phyloP scores from a whole-genome alignment of 2,113 vertebrate genomes.

The Callionymus lyra region DNA sequence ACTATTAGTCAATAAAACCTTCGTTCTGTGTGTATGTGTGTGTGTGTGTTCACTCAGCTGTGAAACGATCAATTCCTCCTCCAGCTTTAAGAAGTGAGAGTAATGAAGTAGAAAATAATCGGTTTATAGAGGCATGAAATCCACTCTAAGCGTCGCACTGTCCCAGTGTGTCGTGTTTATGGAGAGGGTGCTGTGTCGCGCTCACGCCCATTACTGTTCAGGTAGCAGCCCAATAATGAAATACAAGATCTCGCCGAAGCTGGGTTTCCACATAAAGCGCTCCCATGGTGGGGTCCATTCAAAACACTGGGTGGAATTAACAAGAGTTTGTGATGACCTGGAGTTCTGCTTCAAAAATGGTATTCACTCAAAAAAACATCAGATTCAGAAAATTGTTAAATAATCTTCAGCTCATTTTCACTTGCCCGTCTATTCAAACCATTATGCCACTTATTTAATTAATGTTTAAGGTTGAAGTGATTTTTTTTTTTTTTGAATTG shows the following conservation, averaged over 20 bases:
- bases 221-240: no score
- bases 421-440: constrained; percentile 13
- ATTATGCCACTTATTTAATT: constrained; percentile 25
- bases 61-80: constrained; percentile 53
- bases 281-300: no score
- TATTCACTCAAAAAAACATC: no score
- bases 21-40: constrained; percentile 13
- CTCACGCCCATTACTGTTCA: no score
- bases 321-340: no score
- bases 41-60: constrained; percentile 40
- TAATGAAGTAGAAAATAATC: constrained; percentile 55
- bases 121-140: constrained; percentile 55
- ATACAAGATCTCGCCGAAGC: no score
- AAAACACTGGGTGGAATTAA: no score
- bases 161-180: constrained; percentile 1
- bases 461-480: constrained; percentile 55
- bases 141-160: constrained; percentile 26
- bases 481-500: constrained; percentile 10
- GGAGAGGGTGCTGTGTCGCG: no score
- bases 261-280: no score
- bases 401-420: constrained; percentile 14
- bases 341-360: no score
- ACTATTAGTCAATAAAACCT: constrained; percentile 50
- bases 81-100: constrained; percentile 44
- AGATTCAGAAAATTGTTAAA: no score